These are phyloP conservation scores for Copsychus sechellarum DNA, from an alignment of 2,113 vertebrate genomes.

Conservation along the genomic window DNA sequence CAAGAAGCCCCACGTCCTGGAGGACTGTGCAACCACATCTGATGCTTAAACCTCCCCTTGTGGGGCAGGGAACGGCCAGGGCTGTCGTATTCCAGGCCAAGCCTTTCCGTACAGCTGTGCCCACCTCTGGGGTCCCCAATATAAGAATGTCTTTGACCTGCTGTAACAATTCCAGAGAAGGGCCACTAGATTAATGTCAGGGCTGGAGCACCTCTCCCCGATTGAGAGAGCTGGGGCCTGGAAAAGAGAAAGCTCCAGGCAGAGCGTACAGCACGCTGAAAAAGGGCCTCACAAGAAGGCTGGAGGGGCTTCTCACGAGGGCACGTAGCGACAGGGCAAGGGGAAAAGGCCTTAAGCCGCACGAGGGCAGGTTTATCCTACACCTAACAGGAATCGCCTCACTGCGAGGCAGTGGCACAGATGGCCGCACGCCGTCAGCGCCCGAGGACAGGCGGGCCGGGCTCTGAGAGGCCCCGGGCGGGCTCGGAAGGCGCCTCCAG, in stretches of 20 bases:
- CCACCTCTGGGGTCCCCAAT: no score
- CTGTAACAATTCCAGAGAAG: background rate
- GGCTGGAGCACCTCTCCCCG: background rate
- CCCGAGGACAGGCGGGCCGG: rapidly evolving
- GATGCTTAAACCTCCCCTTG: rapidly evolving
- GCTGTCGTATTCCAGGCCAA: rapidly evolving
- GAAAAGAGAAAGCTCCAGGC: background rate
- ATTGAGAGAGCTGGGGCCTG: rapidly evolving
- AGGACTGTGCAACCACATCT: rapidly evolving
- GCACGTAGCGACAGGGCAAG: rapidly evolving
- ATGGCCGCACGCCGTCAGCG: rapidly evolving
- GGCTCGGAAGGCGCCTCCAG: rapidly evolving
- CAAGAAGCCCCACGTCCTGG: rapidly evolving
- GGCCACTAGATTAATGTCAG: background rate
- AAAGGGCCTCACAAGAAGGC: rapidly evolving
- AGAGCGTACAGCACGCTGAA: background rate
- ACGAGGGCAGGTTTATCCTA: background rate
- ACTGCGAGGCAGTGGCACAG: background rate
- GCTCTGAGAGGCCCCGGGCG: rapidly evolving
- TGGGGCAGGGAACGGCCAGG: rapidly evolving
- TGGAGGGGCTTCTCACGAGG: background rate
- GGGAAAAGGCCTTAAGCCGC: rapidly evolving
- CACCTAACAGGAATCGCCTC: no score
- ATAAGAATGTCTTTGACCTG: background rate
- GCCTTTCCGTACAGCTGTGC: rapidly evolving